These are phyloP conservation scores for Camptogramma bilineatum DNA, from an alignment of 2,888 invertebrate genomes.

Conservation along the genomic window DNA sequence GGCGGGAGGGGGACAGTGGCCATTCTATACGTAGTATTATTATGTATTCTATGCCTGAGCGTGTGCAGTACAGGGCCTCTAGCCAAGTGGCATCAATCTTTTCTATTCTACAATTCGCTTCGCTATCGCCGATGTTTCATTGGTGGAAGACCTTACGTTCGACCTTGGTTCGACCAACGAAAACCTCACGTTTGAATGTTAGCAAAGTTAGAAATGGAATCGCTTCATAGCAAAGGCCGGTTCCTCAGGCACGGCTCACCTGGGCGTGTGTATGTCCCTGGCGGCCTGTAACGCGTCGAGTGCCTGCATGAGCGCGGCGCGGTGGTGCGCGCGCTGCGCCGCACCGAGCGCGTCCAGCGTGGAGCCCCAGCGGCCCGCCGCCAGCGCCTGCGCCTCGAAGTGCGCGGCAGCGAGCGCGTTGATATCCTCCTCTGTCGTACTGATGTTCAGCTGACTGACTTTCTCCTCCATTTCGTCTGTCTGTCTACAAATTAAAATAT, in stretches of 20 bases:
- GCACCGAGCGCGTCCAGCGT: constrained; percentile 93
- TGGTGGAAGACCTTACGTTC: no score
- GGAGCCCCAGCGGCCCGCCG: constrained; percentile 94
- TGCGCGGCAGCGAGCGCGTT: constrained; percentile 93
- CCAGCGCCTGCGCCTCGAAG: constrained; percentile 92
- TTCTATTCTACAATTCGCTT: no score
- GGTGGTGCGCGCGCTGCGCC: constrained; percentile 93
- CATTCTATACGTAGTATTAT: no score
- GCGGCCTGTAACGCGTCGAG: constrained; percentile 74
- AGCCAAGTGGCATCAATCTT: no score
- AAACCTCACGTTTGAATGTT: no score
- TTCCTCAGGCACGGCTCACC: constrained; percentile 64
- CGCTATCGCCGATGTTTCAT: no score
- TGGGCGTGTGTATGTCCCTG: constrained; percentile 85
- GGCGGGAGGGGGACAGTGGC: no score
- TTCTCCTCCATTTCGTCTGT: constrained; percentile 95
- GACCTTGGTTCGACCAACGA: no score
- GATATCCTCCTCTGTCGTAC: constrained; percentile 93
- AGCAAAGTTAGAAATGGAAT: background rate
- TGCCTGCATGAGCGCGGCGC: constrained; percentile 94
- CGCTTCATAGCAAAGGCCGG: no score
- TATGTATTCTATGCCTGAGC: no score
- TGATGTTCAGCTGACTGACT: constrained; percentile 90
- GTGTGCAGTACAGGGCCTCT: no score
- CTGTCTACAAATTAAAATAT: constrained; percentile 82